Base-by-base conservation (phyloP, 2,113 vertebrate species). In the Origma solitaria region DNA sequence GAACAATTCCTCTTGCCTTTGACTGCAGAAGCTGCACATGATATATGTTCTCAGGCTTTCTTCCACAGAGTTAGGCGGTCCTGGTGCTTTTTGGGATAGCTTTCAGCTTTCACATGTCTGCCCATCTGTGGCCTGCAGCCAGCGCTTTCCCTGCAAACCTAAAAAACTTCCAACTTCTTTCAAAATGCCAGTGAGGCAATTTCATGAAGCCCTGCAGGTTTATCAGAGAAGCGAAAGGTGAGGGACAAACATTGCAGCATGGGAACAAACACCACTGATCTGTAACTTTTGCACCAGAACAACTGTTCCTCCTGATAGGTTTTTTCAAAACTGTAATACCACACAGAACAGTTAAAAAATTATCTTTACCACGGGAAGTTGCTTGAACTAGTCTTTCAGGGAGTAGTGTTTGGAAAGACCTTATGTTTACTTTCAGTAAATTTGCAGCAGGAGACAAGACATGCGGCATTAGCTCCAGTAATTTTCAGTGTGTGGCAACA, bases 381-480 rank as follows among this genome's bases (percentile, higher is more conserved):
- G 15, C 64, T 73, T 69, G 30, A 91, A 78, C 28, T 56, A 35
- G 27, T 56, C 20, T 35, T 82, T 69, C 28, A 9, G 2, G 6
- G 24, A 83, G 15, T 5, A 56, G 16, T 12, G 10, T 45, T 53
- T 77, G n/a, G 33, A 58, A 76, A 64, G 35, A 65, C 3, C 10
- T 72, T 37, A 7, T 0, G 0, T 61, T 84, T 71, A 47, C 37
- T 72, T 54, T 35, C 35, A 66, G 37, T 44, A 65, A 53, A 17
- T 87, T 69, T 83, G 28, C 51, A 73, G 37, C 25, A 37, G 60
- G 23, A 61, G 14, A 30, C 30, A 80, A 72, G 49, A 42, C 11
- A 19, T 0, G 0, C 25, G n/a, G 14, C 31, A 13, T 72, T 86
- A 78, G 20, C 28, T 25, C 7, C 2, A 28, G 1, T 37, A 31